phyloP scores from a whole-genome alignment of 2,797 vertebrate genomes.

The Rhynchonycteris naso region DNA sequence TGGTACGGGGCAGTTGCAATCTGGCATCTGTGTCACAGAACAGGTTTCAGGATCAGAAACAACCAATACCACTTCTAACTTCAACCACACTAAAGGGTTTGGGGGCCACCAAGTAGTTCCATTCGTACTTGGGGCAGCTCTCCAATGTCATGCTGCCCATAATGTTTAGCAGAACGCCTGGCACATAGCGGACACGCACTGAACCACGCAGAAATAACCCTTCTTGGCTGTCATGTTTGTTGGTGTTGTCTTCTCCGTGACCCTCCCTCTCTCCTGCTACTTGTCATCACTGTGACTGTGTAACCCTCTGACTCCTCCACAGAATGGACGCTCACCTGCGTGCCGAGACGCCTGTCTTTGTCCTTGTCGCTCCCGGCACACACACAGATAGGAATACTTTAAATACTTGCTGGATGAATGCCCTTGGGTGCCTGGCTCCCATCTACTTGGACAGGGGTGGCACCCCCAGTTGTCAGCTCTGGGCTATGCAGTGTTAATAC shows the following conservation, averaged over 20 bases:
- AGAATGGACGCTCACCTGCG: accelerated
- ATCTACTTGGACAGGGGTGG: accelerated
- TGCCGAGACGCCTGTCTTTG: accelerated
- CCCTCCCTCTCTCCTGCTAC: not conserved
- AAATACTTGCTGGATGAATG: accelerated
- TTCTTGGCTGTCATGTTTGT: accelerated
- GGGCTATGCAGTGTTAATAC: accelerated
- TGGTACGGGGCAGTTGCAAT: not conserved
- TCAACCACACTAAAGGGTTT: slow-evolving; percentile 46
- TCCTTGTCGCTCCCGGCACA: accelerated
- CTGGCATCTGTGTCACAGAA: slow-evolving; percentile 30
- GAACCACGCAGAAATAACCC: accelerated
- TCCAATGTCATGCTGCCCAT: not conserved
- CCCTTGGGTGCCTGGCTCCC: not conserved
- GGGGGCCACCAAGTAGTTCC: not conserved
- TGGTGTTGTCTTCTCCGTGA: accelerated
- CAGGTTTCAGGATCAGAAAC: slow-evolving; percentile 61
- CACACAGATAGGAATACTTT: accelerated
- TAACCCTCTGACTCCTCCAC: not conserved
- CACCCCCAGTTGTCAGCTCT: not conserved
- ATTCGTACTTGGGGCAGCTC: slow-evolving; percentile 3
- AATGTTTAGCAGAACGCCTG: accelerated
- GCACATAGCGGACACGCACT: accelerated
- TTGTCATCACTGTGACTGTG: accelerated
- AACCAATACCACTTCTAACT: slow-evolving; percentile 66